Conservation (phyloP, 1,140 invertebrate genomes). For the Leptinotarsa undecemlineata region DNA sequence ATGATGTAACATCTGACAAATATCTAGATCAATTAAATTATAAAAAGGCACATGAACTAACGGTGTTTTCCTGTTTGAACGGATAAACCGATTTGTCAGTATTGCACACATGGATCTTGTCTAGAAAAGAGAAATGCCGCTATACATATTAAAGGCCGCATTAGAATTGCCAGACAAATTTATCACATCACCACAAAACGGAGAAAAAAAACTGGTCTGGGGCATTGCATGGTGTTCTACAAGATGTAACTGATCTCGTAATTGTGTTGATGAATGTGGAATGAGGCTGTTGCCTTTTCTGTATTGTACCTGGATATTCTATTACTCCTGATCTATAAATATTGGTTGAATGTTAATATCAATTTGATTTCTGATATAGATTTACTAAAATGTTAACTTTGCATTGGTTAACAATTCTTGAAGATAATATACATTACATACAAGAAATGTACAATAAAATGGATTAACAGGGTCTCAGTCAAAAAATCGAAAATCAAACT, state of each 20-base stretch:
- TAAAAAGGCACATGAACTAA: neutral
- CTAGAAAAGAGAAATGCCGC: neutral
- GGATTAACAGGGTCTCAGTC: too few species aligned
- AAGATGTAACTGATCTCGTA: neutral
- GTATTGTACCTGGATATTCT: neutral
- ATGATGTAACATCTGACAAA: neutral
- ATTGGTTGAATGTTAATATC: too few species aligned
- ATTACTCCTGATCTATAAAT: too few species aligned
- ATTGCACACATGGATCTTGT: neutral
- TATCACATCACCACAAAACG: neutral
- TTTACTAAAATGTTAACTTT: too few species aligned
- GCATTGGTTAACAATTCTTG: too few species aligned
- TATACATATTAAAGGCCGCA: neutral
- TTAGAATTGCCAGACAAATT: neutral
- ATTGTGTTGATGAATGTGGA: neutral
- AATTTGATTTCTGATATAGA: too few species aligned
- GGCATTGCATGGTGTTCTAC: neutral
- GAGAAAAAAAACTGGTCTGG: neutral
- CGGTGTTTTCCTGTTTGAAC: neutral
- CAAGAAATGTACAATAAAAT: too few species aligned
- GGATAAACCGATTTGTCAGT: conserved; percentile 1
- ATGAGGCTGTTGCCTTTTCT: neutral
- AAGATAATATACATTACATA: too few species aligned
- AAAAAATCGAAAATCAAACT: too few species aligned
- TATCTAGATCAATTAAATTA: neutral